Percentiles rank a stretch among this genome's conserved stretches.
Evolutionary conservation across 2,797 vertebrate species (phyloP).

Genomic region (Sebastes variabilis): DNA sequence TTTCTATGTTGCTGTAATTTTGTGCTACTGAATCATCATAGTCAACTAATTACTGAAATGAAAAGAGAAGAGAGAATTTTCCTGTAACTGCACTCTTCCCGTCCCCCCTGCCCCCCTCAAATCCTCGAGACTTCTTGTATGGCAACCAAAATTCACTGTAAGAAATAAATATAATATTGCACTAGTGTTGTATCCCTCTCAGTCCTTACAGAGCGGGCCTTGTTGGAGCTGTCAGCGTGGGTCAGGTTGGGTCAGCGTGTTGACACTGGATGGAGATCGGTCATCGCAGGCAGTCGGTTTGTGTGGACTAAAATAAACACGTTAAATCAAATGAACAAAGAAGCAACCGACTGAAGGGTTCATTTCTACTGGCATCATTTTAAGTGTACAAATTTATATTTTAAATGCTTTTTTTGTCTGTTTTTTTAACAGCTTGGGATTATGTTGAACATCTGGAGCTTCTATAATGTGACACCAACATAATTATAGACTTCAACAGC

Average conservation of each 20-base stretch:
- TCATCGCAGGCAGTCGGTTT: neutral
- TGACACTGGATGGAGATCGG: neutral
- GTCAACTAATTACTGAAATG: constrained; percentile 79
- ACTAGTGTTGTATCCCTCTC: constrained; percentile 85
- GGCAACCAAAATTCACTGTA: constrained; percentile 97
- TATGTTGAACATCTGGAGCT: neutral
- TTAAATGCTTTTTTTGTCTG: neutral
- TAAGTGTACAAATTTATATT: neutral
- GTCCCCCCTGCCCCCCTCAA: constrained; percentile 50
- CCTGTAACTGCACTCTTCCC: constrained; percentile 90
- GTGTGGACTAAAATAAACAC: neutral
- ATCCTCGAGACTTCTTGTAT: constrained; percentile 93
- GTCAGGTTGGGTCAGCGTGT: neutral
- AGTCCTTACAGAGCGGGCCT: neutral
- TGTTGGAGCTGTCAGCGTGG: neutral
- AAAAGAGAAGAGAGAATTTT: constrained; percentile 86
- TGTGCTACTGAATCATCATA: constrained; percentile 94
- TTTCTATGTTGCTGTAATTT: constrained; percentile 96
- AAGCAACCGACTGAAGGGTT: neutral
- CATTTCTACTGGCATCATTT: neutral
- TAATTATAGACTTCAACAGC: neutral
- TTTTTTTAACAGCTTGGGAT: neutral
- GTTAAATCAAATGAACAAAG: neutral
- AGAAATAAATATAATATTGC: constrained; percentile 98
- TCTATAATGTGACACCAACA: neutral